Percentiles rank a stretch among this genome's conserved stretches.
Evolutionary conservation across 2,888 invertebrate species (phyloP).

Genomic region (Drosophila incognita): DNA sequence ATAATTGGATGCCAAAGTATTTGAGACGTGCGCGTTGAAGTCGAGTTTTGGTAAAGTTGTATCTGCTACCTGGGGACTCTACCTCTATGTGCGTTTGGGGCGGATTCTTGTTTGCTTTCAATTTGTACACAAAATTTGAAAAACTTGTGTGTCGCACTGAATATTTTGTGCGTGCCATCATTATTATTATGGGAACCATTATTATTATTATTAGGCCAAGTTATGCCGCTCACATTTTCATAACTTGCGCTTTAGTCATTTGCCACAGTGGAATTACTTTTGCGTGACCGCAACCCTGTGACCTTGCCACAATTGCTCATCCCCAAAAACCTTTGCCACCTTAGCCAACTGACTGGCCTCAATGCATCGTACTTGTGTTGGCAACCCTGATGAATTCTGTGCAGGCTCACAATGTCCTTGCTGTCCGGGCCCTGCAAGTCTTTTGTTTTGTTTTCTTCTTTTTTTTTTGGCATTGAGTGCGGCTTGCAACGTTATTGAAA

Average conservation of each 20-base stretch:
- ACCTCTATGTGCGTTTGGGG: conserved; percentile 12
- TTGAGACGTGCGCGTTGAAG: conserved; percentile 1
- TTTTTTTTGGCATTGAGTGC: conserved; percentile 24
- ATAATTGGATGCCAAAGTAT: conserved; percentile 39
- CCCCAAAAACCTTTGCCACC: not conserved
- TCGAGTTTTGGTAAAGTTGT: conserved; percentile 11
- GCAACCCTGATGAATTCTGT: conserved; percentile 44
- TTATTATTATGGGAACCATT: conserved; percentile 17
- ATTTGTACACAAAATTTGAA: conserved; percentile 50
- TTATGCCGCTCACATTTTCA: conserved; percentile 25
- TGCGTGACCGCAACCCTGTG: conserved; percentile 17
- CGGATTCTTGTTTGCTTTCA: conserved; percentile 52
- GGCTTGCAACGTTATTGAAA: conserved; percentile 47
- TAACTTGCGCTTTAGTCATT: conserved; percentile 19
- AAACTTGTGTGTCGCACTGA: conserved; percentile 25
- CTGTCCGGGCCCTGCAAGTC: conserved; percentile 16
- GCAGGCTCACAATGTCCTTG: conserved; percentile 63
- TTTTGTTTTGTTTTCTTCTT: conserved; percentile 41
- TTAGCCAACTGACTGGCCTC: not conserved
- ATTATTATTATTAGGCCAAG: conserved; percentile 24
- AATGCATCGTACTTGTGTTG: conserved; percentile 39
- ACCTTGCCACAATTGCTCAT: conserved; percentile 41
- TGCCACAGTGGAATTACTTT: conserved; percentile 10
- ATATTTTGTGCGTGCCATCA: conserved; percentile 42
- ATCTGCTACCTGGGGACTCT: conserved; percentile 16